Conservation (phyloP, 2,888 invertebrate genomes). For the Drosophila vallismaia region DNA sequence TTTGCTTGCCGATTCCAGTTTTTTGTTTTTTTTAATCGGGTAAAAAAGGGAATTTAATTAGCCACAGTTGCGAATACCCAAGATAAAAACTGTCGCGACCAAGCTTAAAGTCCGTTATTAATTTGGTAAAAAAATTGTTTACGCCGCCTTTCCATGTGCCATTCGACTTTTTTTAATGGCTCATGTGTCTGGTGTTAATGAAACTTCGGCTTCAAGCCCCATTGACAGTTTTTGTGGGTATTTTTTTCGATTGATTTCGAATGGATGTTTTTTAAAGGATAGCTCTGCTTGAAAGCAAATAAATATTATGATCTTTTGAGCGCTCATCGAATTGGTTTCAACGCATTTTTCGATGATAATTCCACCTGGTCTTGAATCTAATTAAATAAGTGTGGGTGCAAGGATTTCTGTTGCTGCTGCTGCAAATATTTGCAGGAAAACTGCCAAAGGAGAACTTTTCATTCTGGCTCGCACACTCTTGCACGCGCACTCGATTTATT, state of each 20-base stretch:
- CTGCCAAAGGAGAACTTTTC: neutral
- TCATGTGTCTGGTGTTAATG: neutral
- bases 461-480: neutral
- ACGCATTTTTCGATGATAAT: neutral
- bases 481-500: slow-evolving; percentile 28
- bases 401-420: neutral
- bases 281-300: neutral
- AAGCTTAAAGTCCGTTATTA: slow-evolving; percentile 38
- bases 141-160: neutral
- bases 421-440: neutral
- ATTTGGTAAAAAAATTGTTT: slow-evolving; percentile 12
- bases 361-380: neutral
- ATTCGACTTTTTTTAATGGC: slow-evolving; percentile 1
- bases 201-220: slow-evolving; percentile 15
- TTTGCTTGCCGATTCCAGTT: neutral
- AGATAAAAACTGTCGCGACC: slow-evolving; percentile 15
- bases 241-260: neutral
- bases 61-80: slow-evolving; percentile 46
- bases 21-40: slow-evolving; percentile 30
- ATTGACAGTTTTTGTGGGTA: neutral
- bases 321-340: neutral
- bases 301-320: neutral
- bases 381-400: neutral
- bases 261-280: neutral
- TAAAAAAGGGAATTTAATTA: slow-evolving; percentile 61